Evolutionary conservation across 2,888 invertebrate species (phyloP), one percentile per base, ranked within the genome.

Genomic region (Hesperia comma): DNA sequence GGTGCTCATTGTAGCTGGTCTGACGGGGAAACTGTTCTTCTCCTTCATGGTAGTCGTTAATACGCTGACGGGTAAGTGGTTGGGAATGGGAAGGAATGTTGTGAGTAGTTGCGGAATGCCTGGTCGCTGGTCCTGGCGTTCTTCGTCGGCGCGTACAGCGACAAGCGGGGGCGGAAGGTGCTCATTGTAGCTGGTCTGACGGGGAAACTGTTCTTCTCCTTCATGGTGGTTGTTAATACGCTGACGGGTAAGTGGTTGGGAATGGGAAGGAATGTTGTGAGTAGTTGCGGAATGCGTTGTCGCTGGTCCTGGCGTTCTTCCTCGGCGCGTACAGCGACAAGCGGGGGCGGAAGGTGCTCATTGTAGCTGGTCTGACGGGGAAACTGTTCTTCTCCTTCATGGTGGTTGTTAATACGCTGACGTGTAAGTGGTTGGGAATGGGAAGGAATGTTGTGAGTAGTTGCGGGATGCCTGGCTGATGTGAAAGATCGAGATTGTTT

Each of bases 241-340:
- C 79, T 92, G 60, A 93, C 93, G 83, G 86, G 94, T 94, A 77
- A 81, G 81, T 71, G 53, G 41, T 60, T 87, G 74, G 5, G 26
- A 26, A 26, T n/a, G n/a, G n/a, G n/a, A n/a, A n/a, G n/a, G n/a
- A n/a, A n/a, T n/a, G n/a, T n/a, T n/a, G n/a, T n/a, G n/a, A n/a
- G n/a, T n/a, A n/a, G n/a, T n/a, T n/a, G n/a, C n/a, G n/a, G n/a
- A n/a, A n/a, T n/a, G n/a, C n/a, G n/a, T n/a, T n/a, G 54, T 97
- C 97, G 3, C 95, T 97, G 26, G 79, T 97, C 1, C 84, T 97
- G 43, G 96, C 97, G 0, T 93, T 97, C 67, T 97, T 97, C 81
- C 88, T 97, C 70, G 97, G 97, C 0, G 94, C 97, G 0, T 97
- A 97, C 94, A 97, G 96, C 64, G 97, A 97, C 81, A 95, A 95